Evolutionary conservation across 64 coral and sea anemone species (phyloP).

Genomic region (Stichodactyla mertensii): DNA sequence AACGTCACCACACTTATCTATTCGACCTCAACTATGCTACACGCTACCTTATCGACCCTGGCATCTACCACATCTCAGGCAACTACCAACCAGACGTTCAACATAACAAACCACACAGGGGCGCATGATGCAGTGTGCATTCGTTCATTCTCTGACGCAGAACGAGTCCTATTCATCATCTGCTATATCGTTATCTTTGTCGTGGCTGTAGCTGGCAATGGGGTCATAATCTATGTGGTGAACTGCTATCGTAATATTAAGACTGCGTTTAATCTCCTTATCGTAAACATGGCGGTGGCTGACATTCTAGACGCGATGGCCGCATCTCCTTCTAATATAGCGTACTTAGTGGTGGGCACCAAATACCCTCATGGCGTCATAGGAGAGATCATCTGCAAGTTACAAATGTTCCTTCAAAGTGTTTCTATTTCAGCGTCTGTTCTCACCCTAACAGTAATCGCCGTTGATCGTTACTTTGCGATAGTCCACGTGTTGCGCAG

Average conservation of each 20-base stretch:
- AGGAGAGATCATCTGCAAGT: constrained; percentile 49
- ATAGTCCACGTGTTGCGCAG: constrained; percentile 75
- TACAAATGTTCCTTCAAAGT: constrained; percentile 28
- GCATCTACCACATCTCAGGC: background rate
- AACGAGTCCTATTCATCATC: background rate
- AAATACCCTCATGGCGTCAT: constrained; percentile 41
- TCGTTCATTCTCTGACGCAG: background rate
- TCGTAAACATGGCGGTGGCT: constrained; percentile 71
- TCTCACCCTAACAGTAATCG: constrained; percentile 57
- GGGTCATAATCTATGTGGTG: constrained; percentile 67
- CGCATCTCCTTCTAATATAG: constrained; percentile 23
- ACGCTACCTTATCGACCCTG: background rate
- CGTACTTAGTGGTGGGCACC: constrained; percentile 22
- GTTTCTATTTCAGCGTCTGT: constrained; percentile 63
- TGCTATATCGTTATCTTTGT: constrained; percentile 42
- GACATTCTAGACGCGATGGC: constrained; percentile 65
- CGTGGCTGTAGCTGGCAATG: constrained; percentile 52
- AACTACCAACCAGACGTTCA: background rate
- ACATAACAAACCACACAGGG: background rate
- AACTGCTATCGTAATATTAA: constrained; percentile 58
- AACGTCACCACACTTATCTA: background rate
- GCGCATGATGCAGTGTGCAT: background rate
- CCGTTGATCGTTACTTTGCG: constrained; percentile 78
- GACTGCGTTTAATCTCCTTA: constrained; percentile 71
- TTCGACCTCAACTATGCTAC: background rate